Base-by-base conservation (phyloP, 2,888 invertebrate genomes). In the Sicus ferrugineus region DNA sequence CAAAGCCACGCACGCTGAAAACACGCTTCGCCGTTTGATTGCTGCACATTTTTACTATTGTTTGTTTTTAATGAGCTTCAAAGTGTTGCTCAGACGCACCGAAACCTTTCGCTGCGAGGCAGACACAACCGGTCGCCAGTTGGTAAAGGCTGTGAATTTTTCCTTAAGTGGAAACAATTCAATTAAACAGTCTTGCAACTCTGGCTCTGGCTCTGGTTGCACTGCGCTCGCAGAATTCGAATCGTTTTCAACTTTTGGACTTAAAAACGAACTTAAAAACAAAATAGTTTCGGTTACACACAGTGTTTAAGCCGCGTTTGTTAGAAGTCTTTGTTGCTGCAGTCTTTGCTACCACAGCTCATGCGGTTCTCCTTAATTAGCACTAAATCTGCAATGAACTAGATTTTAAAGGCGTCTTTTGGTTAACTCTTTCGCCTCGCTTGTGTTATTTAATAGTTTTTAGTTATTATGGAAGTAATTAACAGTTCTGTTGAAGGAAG, bases 1-100 rank as follows among this genome's bases (percentile, higher is more conserved):
- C 64, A 64, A 64, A 64, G 64, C 64, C 64, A 64, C 21, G 64
- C 63, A 50, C 30, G 48, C 42, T 48, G n/a, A 63, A 50, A 42
- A 42, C 42, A 42, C 42, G 42, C 14, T 42, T n/a, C 42, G 11
- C 42, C 11, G 42, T n/a, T 42, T 42, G 4, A 42, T 4, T 4
- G 42, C 42, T 42, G 16, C 5, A 7, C 5, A n/a, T n/a, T 42
- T 42, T 9, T 4, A 42, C 42, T n/a, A 16, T 30, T 14, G 9
- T 42, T 42, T 42, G 5, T 7, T 31, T 31, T 61, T 9, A 23
- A 38, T 21, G 23, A 42, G 34, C 5, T 61, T 34, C 21, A 42
- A 34, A 61, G 7, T 56, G 56, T 28, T 9, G 38, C 23, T 16
- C n/a, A 42, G 14, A 23, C 26, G 26, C 61, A 42, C 23, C 21